These are phyloP conservation scores for Heliconius hewitsoni DNA, from an alignment of 1,140 invertebrate species.

Conservation along the genomic window DNA sequence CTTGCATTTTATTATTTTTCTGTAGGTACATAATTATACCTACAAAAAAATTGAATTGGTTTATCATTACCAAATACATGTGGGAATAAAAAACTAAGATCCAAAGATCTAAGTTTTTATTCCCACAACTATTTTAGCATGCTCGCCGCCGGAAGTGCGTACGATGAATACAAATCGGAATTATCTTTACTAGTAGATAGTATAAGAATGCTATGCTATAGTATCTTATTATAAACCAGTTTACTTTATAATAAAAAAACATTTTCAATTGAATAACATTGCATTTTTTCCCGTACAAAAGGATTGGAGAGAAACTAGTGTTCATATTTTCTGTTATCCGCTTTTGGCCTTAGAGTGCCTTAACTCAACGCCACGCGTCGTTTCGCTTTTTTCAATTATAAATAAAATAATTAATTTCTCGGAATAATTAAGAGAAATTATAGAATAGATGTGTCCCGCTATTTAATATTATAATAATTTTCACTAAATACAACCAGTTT, in stretches of 20 bases:
- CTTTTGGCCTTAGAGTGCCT: not conserved
- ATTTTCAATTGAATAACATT: too few relatives aligned
- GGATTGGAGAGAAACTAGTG: too few relatives aligned
- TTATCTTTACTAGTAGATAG: slow-evolving; percentile 19
- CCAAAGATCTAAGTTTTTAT: slow-evolving; percentile 31
- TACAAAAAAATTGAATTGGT: not conserved
- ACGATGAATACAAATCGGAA: slow-evolving; percentile 47
- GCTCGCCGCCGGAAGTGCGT: slow-evolving; percentile 42
- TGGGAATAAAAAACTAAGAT: too few relatives aligned
- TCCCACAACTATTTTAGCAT: slow-evolving; percentile 43
- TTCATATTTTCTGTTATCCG: too few relatives aligned
- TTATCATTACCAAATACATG: too few relatives aligned
- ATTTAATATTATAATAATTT: too few relatives aligned
- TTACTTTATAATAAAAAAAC: slow-evolving; percentile 24
- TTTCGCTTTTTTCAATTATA: not conserved
- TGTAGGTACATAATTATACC: not conserved
- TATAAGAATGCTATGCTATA: not conserved
- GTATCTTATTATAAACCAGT: not conserved
- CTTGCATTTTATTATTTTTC: not conserved
- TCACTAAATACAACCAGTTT: too few relatives aligned
- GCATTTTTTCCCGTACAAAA: too few relatives aligned
- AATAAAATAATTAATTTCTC: not conserved
- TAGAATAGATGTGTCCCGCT: too few relatives aligned
- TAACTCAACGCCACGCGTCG: too few relatives aligned
- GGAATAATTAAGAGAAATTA: not conserved